Base-by-base conservation (phyloP, 2,113 vertebrate species). In the Dromiciops gliroides region DNA sequence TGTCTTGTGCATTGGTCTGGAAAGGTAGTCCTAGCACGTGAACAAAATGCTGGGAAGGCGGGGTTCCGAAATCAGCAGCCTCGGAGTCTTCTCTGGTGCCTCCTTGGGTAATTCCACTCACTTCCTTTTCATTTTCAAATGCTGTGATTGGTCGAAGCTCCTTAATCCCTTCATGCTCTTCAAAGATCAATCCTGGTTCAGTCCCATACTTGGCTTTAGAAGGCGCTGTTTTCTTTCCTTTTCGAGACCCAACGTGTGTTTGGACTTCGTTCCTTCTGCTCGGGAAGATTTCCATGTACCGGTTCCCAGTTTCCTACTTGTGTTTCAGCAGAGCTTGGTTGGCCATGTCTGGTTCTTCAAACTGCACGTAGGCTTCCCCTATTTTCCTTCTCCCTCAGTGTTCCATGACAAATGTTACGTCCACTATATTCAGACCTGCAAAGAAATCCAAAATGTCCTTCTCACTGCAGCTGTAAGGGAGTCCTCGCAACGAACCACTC, bases 231-330 rank as follows among this genome's bases (percentile, higher is more conserved):
- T 94, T 37, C 90, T 95, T 97, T 94, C 8, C 98, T 60, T 94
- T 97, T 92, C 96, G 1, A 93, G 97, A 91, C 60, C 97, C 96
- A 60, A 0, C 48, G 3, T 98, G 91, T 93, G 96, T 94, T 24
- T 97, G 96, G 92, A 99, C 98, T 8, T 99, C 99, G 19, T 98
- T 98, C 50, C 51, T 99, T 50, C 97, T 98, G 97, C 99, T 99
- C 23, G 99, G 97, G 23, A 99, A 99, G 97, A 99, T 99, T 97
- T 99, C 99, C 51, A 99, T 99, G 23, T 99, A 99, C 99, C 99
- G 98, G 93, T 48, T 99, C 31, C 99, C 99, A 10, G 99, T 99
- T 7, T 99, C 95, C 2, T 99, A 98, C 95, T 97, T 98, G 98
- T 99, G 98, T 94, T 97, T 99, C 90, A 98, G 50, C 56, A 99